These are phyloP conservation scores for Eulemur rufifrons DNA, from an alignment of 2,113 vertebrate genomes.

Conservation along the genomic window DNA sequence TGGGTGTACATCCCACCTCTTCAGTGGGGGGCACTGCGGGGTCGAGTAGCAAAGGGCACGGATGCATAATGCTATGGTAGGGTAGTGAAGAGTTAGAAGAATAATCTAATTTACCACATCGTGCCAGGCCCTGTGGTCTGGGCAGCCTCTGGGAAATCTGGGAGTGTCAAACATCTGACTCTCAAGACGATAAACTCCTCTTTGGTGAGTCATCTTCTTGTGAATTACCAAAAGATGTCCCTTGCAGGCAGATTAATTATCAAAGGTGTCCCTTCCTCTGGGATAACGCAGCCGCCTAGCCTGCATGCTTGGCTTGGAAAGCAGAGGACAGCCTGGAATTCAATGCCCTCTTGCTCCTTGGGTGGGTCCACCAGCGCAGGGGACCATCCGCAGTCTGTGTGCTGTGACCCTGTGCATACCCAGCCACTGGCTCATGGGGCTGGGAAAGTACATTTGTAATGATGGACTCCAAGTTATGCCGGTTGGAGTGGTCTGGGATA, in stretches of 20 bases:
- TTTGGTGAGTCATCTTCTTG: background rate
- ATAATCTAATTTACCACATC: background rate
- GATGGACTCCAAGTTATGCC: background rate
- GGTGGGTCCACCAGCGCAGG: background rate
- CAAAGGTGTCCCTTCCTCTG: background rate
- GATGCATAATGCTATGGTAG: too few relatives aligned
- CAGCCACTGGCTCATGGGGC: background rate
- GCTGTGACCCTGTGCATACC: background rate
- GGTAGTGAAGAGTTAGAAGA: background rate
- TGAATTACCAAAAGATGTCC: background rate
- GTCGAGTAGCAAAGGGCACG: background rate
- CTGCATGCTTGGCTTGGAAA: background rate
- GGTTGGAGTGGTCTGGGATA: too few relatives aligned
- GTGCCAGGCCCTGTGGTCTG: too few relatives aligned
- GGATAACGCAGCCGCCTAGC: background rate
- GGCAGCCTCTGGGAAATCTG: background rate
- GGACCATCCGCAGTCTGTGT: background rate
- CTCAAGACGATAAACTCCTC: background rate
- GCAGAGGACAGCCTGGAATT: background rate
- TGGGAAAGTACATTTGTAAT: background rate
- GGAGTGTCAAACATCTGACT: background rate
- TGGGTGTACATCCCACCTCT: background rate
- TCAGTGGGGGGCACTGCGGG: background rate
- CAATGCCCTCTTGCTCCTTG: background rate
- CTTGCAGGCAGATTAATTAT: background rate